A percentile compares a stretch with the other conserved stretches of the same genome.
Evolutionary conservation across 2,888 invertebrate species (phyloP).

Genomic region (Acrobasis repandana): DNA sequence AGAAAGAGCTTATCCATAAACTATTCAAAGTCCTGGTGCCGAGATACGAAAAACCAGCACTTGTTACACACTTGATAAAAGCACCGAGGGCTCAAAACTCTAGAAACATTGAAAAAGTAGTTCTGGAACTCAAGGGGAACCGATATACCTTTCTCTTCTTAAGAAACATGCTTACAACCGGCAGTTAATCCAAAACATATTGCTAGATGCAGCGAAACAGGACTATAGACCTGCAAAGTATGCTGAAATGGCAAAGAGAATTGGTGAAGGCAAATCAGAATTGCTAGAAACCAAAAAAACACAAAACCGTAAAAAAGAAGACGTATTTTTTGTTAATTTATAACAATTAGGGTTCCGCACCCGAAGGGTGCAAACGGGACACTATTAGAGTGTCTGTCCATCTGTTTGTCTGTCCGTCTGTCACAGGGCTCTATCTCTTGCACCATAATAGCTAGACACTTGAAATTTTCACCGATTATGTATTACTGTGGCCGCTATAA

Average conservation of each 20-base stretch:
- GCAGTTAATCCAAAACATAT: conserved; percentile 90
- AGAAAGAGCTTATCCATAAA: conserved; percentile 95
- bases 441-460: too few species aligned
- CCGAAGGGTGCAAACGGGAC: too few species aligned
- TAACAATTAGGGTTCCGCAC: too few species aligned
- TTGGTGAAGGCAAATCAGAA: conserved; percentile 45
- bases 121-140: conserved; percentile 92
- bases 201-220: conserved; percentile 91
- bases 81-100: conserved; percentile 83
- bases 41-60: conserved; percentile 87
- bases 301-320: too few species aligned
- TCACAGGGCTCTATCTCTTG: too few species aligned
- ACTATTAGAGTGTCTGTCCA: too few species aligned
- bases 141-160: conserved; percentile 88
- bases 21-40: conserved; percentile 96
- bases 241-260: conserved; percentile 74
- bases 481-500: too few species aligned
- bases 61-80: conserved; percentile 89
- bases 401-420: too few species aligned
- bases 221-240: conserved; percentile 89
- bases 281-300: conserved; percentile 19
- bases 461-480: too few species aligned
- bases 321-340: too few species aligned
- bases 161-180: conserved; percentile 84
- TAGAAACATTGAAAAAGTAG: conserved; percentile 77